Evolutionary conservation across 2,888 invertebrate genomes (phyloP).

Genomic region (Cosmorhoe ocellata): DNA sequence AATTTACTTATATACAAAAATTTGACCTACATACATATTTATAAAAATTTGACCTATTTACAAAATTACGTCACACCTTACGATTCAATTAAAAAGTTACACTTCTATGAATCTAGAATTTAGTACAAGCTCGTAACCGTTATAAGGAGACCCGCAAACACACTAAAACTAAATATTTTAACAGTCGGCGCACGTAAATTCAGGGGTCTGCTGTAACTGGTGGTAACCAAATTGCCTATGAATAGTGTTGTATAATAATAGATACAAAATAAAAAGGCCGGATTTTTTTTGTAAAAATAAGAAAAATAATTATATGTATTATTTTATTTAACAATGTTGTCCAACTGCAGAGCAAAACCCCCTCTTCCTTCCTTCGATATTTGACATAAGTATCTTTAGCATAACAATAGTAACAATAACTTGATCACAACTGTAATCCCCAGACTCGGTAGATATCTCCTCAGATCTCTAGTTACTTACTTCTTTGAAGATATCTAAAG

Average conservation of each 20-base stretch:
- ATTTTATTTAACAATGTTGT: no score
- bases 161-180: slow-evolving; percentile 24
- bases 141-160: slow-evolving; percentile 25
- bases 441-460: no score
- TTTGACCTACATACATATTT: no score
- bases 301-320: no score
- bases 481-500: no score
- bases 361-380: no score
- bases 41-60: slow-evolving; percentile 3
- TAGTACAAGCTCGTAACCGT: slow-evolving; percentile 30
- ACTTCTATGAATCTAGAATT: slow-evolving; percentile 34
- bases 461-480: no score
- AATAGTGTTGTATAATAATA: slow-evolving; percentile 10
- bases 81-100: slow-evolving; percentile 41
- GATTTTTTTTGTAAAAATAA: not conserved
- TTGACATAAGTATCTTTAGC: no score
- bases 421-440: no score
- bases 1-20: no score
- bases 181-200: slow-evolving; percentile 25
- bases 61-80: slow-evolving; percentile 14
- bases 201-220: slow-evolving; percentile 30
- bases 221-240: slow-evolving; percentile 34
- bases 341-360: no score
- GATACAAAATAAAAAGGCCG: not conserved
- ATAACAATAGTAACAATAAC: no score